Evolutionary conservation across 2,888 invertebrate genomes (phyloP).

Genomic region (Euclidia mi): DNA sequence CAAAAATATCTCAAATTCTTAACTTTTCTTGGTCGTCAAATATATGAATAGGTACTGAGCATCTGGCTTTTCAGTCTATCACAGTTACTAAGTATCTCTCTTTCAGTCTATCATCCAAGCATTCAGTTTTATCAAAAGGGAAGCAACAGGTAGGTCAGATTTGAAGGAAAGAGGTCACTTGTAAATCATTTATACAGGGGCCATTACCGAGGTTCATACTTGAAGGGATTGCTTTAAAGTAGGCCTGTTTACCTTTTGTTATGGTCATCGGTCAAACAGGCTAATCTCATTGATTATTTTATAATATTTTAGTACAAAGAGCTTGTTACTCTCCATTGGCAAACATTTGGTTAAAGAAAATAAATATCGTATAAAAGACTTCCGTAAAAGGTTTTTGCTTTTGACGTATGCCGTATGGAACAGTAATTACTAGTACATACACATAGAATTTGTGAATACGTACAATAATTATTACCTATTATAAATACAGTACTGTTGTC

Average conservation of each 20-base stretch:
- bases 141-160: constrained; percentile 34
- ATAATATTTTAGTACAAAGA: no score
- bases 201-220: not conserved
- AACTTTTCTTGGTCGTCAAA: not conserved
- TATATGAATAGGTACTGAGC: not conserved
- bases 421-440: no score
- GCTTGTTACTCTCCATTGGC: no score
- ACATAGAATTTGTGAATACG: no score
- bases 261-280: not conserved
- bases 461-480: no score
- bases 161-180: constrained; percentile 30
- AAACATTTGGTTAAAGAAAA: no score
- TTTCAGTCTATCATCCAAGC: constrained; percentile 23
- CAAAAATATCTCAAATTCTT: not conserved
- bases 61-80: constrained; percentile 2
- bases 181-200: constrained; percentile 9
- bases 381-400: no score
- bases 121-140: constrained; percentile 24
- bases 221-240: not conserved
- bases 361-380: no score
- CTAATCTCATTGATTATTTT: not conserved
- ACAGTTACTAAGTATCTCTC: constrained; percentile 24
- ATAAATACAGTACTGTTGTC: no score
- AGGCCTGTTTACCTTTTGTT: not conserved
- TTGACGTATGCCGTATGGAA: no score